Percentiles rank a stretch among this genome's conserved stretches.
These are phyloP conservation scores for Tapirus terrestris DNA, from an alignment of 2,113 vertebrate genomes.

Conservation along the genomic window DNA sequence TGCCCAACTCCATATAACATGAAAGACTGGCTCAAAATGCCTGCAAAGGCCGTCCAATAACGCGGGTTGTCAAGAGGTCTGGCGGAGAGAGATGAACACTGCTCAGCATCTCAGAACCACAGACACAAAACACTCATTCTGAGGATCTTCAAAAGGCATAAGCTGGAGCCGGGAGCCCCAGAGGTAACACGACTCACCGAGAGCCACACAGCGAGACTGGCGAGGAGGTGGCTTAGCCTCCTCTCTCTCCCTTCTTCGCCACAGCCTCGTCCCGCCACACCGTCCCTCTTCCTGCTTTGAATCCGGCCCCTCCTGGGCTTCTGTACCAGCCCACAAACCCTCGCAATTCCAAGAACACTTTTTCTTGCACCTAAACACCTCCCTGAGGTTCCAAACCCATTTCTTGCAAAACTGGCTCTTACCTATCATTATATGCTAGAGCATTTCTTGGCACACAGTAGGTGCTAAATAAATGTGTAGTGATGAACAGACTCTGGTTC, in stretches of 20 bases:
- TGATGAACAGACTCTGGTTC: not conserved
- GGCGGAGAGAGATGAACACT: not conserved
- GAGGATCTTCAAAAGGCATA: fast-evolving
- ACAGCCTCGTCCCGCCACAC: fast-evolving
- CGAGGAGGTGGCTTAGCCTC: fast-evolving
- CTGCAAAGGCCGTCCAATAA: conserved; percentile 84
- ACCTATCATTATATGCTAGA: not conserved
- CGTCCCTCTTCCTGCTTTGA: fast-evolving
- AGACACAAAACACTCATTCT: fast-evolving
- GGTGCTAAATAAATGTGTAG: not conserved
- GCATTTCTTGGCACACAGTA: not conserved
- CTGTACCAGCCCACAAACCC: fast-evolving
- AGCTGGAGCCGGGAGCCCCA: fast-evolving
- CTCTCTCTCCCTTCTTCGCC: fast-evolving
- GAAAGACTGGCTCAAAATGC: conserved; percentile 78
- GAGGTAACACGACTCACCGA: fast-evolving
- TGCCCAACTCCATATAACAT: conserved; percentile 15
- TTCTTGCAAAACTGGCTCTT: not conserved
- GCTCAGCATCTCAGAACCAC: fast-evolving
- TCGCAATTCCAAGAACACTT: not conserved
- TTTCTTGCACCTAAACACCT: not conserved
- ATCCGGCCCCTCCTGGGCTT: fast-evolving
- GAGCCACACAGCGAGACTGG: fast-evolving
- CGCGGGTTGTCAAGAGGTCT: conserved; percentile 73
- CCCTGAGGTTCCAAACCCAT: not conserved